Base-by-base conservation (phyloP, 2,888 invertebrate species). In the Synanthedon vespiformis region DNA sequence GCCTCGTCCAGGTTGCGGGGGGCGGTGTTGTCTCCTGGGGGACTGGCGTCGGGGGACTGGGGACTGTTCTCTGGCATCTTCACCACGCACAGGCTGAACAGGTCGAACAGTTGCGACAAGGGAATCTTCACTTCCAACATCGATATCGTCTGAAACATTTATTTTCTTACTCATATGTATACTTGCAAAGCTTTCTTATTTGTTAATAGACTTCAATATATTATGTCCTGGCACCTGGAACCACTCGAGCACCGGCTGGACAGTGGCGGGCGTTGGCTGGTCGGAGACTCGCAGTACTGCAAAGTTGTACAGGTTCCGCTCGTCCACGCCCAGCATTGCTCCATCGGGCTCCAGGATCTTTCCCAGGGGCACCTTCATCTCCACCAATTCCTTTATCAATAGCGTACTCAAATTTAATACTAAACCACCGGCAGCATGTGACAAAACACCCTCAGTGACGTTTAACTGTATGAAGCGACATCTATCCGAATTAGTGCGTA, bases 281-380 rank as follows among this genome's bases (percentile, higher is more conserved):
- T 92, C 70, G 89, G 92, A 65, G 68, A 98, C 97, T 52, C 96
- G 89, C 53, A 93, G 91, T 1, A 93, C 92, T 41, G 99, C 94
- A 77, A 99, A 99, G 69, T 95, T 94, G 79, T 98, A 99, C 90
- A 99, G 93, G 67, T 96, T 94, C 61, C 94, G 92, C n/a, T 96
- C 93, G 68, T 97, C 96, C 69, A 99, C 96, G 2, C 98, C 97
- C 44, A 98, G 86, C 51, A 98, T 96, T 57, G 95, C 95, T 90
- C 98, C 95, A 68, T 98, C 98, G 0, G 96, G 94, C 87, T 99
- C 99, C 68, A 99, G 89, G 56, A 99, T 96, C 91, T 99, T 99
- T 70, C 95, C 97, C 10, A 87, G 66, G 1, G 83, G 76, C 0
- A 81, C 70, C 55, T 83, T 83, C 16, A 85, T 63, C 54, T 85